A percentile compares a stretch with the other conserved stretches of the same genome.
Evolutionary conservation across 2,797 vertebrate species (phyloP).

Genomic region (Myotis planiceps): DNA sequence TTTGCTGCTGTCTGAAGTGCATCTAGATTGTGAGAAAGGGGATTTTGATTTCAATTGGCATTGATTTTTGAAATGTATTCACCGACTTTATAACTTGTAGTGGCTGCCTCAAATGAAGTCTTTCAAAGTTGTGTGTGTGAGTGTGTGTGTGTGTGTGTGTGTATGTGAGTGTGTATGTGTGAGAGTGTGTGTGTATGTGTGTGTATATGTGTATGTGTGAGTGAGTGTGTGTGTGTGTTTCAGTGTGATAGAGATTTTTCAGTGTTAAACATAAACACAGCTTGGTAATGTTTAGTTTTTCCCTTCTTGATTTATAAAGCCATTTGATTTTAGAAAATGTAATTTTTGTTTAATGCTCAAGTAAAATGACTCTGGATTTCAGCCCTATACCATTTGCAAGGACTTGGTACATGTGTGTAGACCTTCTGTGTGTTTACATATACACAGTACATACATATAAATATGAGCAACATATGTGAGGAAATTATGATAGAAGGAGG

Average conservation of each 20-base stretch:
- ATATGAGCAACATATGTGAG: not conserved
- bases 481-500: not conserved
- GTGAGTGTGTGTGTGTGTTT: no score
- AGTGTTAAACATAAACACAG: no score
- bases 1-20: slow-evolving; percentile 60
- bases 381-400: not conserved
- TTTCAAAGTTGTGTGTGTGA: slow-evolving; percentile 11
- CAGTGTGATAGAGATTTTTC: not conserved
- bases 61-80: slow-evolving; percentile 71
- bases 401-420: not conserved
- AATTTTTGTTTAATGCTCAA: not conserved
- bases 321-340: slow-evolving; percentile 33
- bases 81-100: slow-evolving; percentile 62
- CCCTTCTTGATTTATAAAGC: not conserved
- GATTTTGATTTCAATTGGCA: slow-evolving; percentile 68
- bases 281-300: slow-evolving; percentile 11
- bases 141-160: not conserved
- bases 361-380: not conserved
- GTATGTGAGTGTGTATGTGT: not conserved
- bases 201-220: no score
- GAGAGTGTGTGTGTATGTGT: no score
- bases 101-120: slow-evolving; percentile 39
- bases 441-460: not conserved
- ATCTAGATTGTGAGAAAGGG: slow-evolving; percentile 52
- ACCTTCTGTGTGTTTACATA: not conserved